Evolutionary conservation across 2,113 vertebrate species (phyloP).

Genomic region (Chaetorhynchus papuensis): DNA sequence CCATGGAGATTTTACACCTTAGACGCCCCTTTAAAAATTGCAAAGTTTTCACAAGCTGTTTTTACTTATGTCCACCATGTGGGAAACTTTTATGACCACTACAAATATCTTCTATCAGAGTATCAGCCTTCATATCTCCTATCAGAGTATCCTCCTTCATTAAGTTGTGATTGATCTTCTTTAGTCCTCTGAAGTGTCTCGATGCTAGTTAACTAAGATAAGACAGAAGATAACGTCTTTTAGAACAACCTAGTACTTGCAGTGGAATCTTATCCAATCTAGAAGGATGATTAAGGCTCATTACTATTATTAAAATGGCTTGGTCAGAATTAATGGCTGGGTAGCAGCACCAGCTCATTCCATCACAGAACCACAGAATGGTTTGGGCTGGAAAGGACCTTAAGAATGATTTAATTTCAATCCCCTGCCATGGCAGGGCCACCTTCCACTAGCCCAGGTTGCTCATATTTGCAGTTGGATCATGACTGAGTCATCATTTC

Average conservation of each 20-base stretch:
- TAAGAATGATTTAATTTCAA: neutral
- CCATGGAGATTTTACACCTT: neutral
- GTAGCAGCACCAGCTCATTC: neutral
- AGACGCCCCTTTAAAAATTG: neutral
- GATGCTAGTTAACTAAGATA: neutral
- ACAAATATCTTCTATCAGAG: neutral
- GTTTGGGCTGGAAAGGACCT: neutral
- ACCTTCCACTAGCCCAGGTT: neutral
- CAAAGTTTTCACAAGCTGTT: neutral
- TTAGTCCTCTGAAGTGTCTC: neutral
- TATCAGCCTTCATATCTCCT: neutral
- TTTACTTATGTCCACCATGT: neutral
- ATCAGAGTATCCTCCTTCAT: neutral
- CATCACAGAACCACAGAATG: neutral
- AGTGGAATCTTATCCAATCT: slow-evolving; percentile 6
- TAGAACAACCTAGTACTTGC: slow-evolving; percentile 30
- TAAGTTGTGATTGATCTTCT: neutral
- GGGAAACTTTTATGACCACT: neutral
- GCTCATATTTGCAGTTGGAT: neutral
- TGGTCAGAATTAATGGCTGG: neutral
- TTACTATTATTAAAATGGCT: slow-evolving; percentile 51
- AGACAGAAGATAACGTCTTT: slow-evolving; percentile 22
- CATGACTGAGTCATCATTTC: neutral
- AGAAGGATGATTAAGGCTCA: neutral
- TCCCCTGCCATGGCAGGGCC: neutral